Conservation (phyloP, 2,113 vertebrate species). For the Melanerpes formicivorus region DNA sequence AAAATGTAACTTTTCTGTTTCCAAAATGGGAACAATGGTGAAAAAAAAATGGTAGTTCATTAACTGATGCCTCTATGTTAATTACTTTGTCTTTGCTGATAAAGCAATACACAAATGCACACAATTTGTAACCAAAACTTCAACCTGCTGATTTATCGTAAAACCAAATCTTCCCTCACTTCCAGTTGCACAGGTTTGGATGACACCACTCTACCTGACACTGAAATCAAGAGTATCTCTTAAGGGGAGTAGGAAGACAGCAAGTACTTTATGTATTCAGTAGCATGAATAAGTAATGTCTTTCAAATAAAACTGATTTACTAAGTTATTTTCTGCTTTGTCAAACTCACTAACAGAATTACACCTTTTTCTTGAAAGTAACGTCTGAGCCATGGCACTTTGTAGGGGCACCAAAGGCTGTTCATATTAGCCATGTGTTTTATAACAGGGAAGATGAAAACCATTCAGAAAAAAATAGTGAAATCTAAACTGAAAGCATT, state of each 20-base stretch:
- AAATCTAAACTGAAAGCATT: not conserved
- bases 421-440: not conserved
- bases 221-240: not conserved
- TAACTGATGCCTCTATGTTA: not conserved
- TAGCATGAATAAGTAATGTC: not conserved
- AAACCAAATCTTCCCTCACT: not conserved
- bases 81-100: not conserved
- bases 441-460: not conserved
- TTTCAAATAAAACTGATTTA: not conserved
- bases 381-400: not conserved
- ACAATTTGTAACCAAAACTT: not conserved
- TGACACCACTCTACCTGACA: not conserved
- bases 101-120: not conserved
- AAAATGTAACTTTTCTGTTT: not conserved
- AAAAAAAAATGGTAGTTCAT: not conserved
- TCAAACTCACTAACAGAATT: not conserved
- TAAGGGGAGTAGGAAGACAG: not conserved
- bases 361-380: not conserved
- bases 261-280: not conserved
- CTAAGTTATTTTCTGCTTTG: constrained; percentile 25
- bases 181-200: not conserved
- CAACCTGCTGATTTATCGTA: not conserved
- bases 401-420: not conserved
- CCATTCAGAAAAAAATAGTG: not conserved
- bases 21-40: not conserved